A percentile compares a stretch with the other conserved stretches of the same genome.
These are phyloP conservation scores for Xenotilapia longispinis DNA, from an alignment of 2,113 vertebrate species.

Conservation along the genomic window DNA sequence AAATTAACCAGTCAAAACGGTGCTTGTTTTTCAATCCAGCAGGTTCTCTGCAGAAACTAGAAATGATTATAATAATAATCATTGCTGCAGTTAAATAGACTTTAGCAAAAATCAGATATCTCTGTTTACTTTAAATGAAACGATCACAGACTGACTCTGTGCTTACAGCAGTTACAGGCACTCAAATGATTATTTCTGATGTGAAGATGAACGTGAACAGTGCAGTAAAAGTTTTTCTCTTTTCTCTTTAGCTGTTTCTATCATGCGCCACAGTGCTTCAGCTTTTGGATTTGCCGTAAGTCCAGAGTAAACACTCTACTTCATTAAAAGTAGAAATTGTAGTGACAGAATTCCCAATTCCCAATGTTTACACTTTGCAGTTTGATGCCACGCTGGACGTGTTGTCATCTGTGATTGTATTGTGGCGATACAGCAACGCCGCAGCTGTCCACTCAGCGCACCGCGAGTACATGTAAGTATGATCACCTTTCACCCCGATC, in stretches of 20 bases:
- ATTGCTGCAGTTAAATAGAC: background rate
- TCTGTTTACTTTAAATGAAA: background rate
- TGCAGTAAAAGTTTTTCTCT: background rate
- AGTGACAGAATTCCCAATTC: background rate
- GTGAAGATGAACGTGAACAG: background rate
- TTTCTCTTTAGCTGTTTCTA: constrained; percentile 80
- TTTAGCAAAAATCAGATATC: background rate
- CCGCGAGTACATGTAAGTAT: constrained; percentile 94
- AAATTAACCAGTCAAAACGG: background rate
- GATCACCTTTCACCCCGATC: background rate
- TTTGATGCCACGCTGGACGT: constrained; percentile 94
- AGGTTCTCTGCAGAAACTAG: background rate
- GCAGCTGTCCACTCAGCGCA: constrained; percentile 94
- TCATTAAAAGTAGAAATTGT: background rate
- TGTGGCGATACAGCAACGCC: constrained; percentile 98
- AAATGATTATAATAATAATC: background rate
- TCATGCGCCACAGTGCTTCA: constrained; percentile 94
- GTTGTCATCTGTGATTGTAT: constrained; percentile 89
- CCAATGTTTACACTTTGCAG: constrained; percentile 64
- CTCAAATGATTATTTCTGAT: background rate
- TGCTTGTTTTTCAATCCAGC: background rate
- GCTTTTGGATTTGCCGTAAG: constrained; percentile 97
- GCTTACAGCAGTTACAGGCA: background rate
- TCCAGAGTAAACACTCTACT: constrained; percentile 28
- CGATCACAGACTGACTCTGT: background rate